These are phyloP conservation scores for Mus spicilegus DNA, from an alignment of 2,113 vertebrate genomes.

Conservation along the genomic window DNA sequence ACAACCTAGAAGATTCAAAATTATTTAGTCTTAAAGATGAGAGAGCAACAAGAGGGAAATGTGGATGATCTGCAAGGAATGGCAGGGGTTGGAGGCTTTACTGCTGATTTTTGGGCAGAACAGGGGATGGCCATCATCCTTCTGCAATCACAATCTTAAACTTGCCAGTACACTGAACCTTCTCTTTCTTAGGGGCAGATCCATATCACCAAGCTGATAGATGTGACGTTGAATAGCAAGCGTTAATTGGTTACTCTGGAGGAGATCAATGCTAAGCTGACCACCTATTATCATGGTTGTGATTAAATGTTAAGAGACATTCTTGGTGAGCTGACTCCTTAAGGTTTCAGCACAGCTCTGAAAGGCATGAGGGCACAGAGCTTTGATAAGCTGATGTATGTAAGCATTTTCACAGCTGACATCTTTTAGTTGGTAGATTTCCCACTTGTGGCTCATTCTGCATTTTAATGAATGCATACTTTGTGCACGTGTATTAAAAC, in stretches of 20 bases:
- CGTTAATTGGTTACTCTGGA: not conserved
- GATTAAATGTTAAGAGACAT: not conserved
- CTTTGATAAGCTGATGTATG: not conserved
- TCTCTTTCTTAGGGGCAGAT: not conserved
- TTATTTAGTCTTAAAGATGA: not conserved
- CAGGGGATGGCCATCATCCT: not conserved
- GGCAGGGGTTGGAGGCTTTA: not conserved
- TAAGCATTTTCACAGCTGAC: not conserved
- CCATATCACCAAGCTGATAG: not conserved
- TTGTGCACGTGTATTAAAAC: not conserved
- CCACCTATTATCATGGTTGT: not conserved
- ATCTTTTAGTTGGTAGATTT: not conserved
- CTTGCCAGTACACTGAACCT: not conserved
- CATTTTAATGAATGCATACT: not conserved
- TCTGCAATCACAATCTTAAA: not conserved
- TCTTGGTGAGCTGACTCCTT: not conserved
- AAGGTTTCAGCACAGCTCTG: not conserved
- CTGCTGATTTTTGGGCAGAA: not conserved
- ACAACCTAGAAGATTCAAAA: constrained; percentile 20
- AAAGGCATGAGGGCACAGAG: not conserved
- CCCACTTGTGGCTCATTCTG: constrained; percentile 13
- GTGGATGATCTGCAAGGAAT: not conserved
- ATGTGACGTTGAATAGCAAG: not conserved
- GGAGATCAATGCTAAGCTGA: not conserved
- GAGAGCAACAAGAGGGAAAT: not conserved